Evolutionary conservation across 2,797 vertebrate species (phyloP), one percentile per base, ranked within the genome.

Genomic region (Lepilemur ruficaudatus): DNA sequence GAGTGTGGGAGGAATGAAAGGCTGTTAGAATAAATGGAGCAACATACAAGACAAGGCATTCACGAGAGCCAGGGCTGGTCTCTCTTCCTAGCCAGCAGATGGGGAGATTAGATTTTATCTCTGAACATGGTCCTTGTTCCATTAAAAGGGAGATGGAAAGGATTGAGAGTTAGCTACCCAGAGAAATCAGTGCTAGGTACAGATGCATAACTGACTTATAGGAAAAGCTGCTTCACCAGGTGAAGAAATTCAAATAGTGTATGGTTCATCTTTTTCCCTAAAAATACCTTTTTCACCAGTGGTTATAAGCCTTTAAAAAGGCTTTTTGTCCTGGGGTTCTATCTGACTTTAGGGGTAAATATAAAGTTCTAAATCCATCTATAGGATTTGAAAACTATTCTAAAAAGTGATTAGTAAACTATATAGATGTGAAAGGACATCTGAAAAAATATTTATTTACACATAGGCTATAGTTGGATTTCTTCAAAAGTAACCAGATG

Each of bases 401-500:
- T 22, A 50, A 80, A 83, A 96, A 87, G 28, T 84, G 25, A 86
- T 55, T 65, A 35, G 12, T 63, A 82, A 90, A 78, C 22, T 65
- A 25, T 38, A 43, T 35, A 89, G 0, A 8, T 93, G 35, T 79
- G 50, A 81, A 81, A 93, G 84, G 50, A 50, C 22, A 63, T 63
- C 35, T 32, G 35, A 89, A 81, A 94, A 14, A 18, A 28, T 35
- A n/a, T 87, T 94, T 86, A 52, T 81, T 90, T 78, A 63, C 57
- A 32, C n/a, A 69, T 57, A 80, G 23, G 25, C 13, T 91, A 15
- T 1, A 69, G 17, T 23, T 93, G 14, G 3, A 6, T 57, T 95
- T 96, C n/a, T 85, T 87, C 41, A 59, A 81, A 94, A 83, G 79
- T 82, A 80, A 78, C 28, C 17, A 25, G 43, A 88, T 23, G 70